A percentile compares a stretch with the other conserved stretches of the same genome.
These are phyloP conservation scores for Dipus sagitta DNA, from an alignment of 2,797 vertebrate species.

Conservation along the genomic window DNA sequence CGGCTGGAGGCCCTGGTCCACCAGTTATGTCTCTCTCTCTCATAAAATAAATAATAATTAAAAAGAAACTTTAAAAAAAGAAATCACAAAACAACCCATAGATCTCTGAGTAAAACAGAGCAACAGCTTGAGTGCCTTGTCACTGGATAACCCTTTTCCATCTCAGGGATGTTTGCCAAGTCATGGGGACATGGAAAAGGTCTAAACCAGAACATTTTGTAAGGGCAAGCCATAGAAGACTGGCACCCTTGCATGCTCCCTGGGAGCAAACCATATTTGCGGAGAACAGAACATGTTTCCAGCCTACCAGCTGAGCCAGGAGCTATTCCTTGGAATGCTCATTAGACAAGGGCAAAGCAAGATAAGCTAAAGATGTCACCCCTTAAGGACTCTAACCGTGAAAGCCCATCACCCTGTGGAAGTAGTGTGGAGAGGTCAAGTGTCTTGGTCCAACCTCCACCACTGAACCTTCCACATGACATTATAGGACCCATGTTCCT, in stretches of 20 bases:
- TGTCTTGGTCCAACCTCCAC: neutral
- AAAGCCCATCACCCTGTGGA: neutral
- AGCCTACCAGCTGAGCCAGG: neutral
- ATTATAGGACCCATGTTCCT: too few relatives aligned
- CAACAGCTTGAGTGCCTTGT: neutral
- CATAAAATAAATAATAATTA: too few relatives aligned
- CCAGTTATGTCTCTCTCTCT: too few relatives aligned
- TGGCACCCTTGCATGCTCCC: neutral
- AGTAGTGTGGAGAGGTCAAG: neutral
- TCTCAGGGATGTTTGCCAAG: neutral
- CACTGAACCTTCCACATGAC: neutral
- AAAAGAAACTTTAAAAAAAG: too few relatives aligned
- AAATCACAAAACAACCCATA: neutral
- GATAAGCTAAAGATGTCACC: neutral
- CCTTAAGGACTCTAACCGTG: neutral
- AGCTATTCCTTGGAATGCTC: neutral
- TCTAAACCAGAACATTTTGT: neutral
- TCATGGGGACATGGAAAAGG: neutral
- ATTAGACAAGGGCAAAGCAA: neutral
- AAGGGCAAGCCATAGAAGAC: too few relatives aligned
- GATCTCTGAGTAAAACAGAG: neutral
- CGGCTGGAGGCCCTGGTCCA: too few relatives aligned
- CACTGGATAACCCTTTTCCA: neutral
- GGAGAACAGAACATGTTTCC: neutral
- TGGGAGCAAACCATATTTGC: neutral